These are phyloP conservation scores for Crematogaster levior DNA, from an alignment of 2,888 invertebrate species.

Conservation along the genomic window DNA sequence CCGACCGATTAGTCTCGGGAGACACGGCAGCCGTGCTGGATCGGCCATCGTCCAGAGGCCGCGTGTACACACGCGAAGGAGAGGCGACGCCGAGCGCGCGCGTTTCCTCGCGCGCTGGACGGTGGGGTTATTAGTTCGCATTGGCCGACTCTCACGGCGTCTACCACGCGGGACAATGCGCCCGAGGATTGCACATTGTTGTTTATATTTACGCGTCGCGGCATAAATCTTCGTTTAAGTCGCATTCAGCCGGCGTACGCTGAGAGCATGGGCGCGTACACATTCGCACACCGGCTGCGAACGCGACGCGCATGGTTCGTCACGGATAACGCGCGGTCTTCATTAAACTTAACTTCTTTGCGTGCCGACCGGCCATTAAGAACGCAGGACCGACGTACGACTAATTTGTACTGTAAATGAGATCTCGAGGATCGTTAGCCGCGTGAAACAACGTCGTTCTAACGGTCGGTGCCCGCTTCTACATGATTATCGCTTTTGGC, in stretches of 20 bases:
- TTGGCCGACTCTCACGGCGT: constrained; percentile 74
- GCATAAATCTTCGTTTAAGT: constrained; percentile 85
- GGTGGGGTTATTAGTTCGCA: constrained; percentile 79
- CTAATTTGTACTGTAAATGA: constrained; percentile 85
- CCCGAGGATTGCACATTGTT: constrained; percentile 84
- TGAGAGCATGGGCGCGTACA: constrained; percentile 53
- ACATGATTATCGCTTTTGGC: constrained; percentile 36
- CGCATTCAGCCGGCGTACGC: constrained; percentile 79
- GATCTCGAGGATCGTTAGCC: constrained; percentile 79
- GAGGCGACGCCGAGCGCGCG: constrained; percentile 53
- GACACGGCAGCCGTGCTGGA: constrained; percentile 12
- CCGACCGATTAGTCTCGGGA: constrained; percentile 69
- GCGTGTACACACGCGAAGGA: constrained; percentile 7
- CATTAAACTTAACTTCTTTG: constrained; percentile 83
- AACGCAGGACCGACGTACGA: constrained; percentile 79
- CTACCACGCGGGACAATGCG: constrained; percentile 80
- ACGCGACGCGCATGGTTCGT: constrained; percentile 74
- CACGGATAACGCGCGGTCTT: constrained; percentile 84
- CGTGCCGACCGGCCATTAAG: constrained; percentile 83
- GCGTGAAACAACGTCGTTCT: constrained; percentile 69
- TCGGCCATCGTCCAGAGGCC: constrained; percentile 6
- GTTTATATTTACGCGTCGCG: constrained; percentile 83
- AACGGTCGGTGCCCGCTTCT: constrained; percentile 33
- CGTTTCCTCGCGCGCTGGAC: constrained; percentile 30
- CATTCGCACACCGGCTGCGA: constrained; percentile 32